Evolutionary conservation across 2,797 vertebrate species (phyloP).

Genomic region (Siniperca undulata): DNA sequence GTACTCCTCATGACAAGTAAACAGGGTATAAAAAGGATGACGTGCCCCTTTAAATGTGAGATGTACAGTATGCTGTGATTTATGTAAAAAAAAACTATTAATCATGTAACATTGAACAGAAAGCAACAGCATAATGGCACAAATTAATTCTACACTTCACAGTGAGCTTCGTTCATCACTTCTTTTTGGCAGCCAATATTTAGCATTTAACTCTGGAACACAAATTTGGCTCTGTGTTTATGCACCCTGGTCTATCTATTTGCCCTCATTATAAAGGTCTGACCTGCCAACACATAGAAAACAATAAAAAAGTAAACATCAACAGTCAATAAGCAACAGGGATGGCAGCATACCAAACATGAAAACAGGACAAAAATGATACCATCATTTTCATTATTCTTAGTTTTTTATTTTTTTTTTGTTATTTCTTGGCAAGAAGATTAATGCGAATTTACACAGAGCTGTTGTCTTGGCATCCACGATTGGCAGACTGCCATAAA

Average conservation of each 20-base stretch:
- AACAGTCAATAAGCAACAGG: constrained; percentile 51
- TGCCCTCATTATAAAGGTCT: constrained; percentile 71
- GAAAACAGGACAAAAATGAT: constrained; percentile 61
- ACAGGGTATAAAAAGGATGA: not conserved
- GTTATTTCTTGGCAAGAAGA: constrained; percentile 59
- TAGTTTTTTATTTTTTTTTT: constrained; percentile 19
- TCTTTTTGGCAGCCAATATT: constrained; percentile 48
- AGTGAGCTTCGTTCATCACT: constrained; percentile 39
- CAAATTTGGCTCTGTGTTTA: constrained; percentile 48
- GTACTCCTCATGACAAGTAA: not conserved
- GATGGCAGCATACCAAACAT: constrained; percentile 64
- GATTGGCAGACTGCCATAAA: constrained; percentile 67
- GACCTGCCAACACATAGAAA: constrained; percentile 60
- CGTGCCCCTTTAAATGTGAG: not conserved
- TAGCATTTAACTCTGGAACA: constrained; percentile 46
- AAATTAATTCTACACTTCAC: constrained; percentile 40
- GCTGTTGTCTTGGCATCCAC: constrained; percentile 63
- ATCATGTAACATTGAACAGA: not conserved
- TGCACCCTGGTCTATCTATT: constrained; percentile 43
- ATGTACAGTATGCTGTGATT: not conserved
- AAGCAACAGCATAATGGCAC: not conserved
- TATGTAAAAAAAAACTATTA: not conserved
- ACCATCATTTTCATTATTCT: constrained; percentile 65
- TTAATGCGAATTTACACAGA: constrained; percentile 64
- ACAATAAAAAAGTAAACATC: constrained; percentile 65